phyloP scores from a whole-genome alignment of 1,140 invertebrate species.

The Hormaphis cornu region DNA sequence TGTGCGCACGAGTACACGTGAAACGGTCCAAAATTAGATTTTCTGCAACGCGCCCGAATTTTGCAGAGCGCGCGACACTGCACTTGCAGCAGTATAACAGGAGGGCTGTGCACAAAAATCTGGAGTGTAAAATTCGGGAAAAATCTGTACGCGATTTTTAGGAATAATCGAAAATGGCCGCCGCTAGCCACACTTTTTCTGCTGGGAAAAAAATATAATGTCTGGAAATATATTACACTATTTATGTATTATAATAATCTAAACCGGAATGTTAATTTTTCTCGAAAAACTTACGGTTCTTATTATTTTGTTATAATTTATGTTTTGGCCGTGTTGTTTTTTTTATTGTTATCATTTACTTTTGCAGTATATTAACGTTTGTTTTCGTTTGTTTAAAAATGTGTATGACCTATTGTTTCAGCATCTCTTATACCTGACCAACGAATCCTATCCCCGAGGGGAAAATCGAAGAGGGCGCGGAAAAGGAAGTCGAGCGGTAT shows the following conservation, averaged over 20 bases:
- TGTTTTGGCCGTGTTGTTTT: background rate
- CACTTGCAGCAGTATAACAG: too few relatives aligned
- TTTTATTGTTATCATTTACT: background rate
- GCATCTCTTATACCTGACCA: conserved; percentile 40
- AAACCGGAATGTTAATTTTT: too few relatives aligned
- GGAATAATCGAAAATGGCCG: too few relatives aligned
- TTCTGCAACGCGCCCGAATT: background rate
- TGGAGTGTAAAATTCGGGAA: too few relatives aligned
- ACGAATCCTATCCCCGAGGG: conserved; percentile 37
- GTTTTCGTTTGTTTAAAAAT: background rate
- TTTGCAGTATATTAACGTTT: background rate
- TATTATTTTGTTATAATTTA: background rate
- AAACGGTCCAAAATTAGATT: conserved; percentile 25
- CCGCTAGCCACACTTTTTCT: too few relatives aligned
- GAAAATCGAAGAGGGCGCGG: conserved; percentile 39
- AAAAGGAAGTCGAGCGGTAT: conserved; percentile 39
- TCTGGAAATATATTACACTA: too few relatives aligned
- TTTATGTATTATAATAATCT: too few relatives aligned
- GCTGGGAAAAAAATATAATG: too few relatives aligned
- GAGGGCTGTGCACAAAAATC: too few relatives aligned
- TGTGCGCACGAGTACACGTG: background rate
- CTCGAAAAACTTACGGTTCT: too few relatives aligned
- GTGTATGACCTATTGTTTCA: conserved; percentile 35
- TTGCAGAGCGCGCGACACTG: background rate
- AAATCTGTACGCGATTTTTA: too few relatives aligned